Base-by-base conservation (phyloP, 2,888 invertebrate species). In the Drosophila koepferae region DNA sequence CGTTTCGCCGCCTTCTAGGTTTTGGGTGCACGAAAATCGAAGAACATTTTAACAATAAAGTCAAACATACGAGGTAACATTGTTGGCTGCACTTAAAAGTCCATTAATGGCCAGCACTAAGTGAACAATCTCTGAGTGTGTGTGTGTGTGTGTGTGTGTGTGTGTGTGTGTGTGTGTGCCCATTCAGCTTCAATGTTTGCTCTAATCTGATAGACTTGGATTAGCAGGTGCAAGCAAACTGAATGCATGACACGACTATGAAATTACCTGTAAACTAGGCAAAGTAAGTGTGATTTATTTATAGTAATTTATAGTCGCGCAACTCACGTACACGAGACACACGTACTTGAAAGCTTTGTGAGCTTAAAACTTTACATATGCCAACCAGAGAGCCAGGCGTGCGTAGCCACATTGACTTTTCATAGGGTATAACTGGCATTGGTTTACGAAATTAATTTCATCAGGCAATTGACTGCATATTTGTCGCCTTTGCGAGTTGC, bases 11-110 rank as follows among this genome's bases (percentile, higher is more conserved):
- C 16, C 54, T 34, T 16, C 28, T 6, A 28, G 28, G 16, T 48
- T 6, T 31, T 40, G 23, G 38, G 46, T 18, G 31, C 65, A 66
- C 70, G 46, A 64, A 63, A 77, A 72, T 83, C 74, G 68, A 89
- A 75, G 89, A 89, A 64, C 77, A 74, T 73, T 82, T 70, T 59
- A 76, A 81, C 81, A 84, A 84, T 69, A 74, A 88, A 81, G 90
- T 86, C 87, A 87, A 80, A 86, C 82, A 86, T 48, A 76, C 66
- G 72, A 28, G 69, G 53, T 68, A 78, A 76, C 79, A 74, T 74
- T 84, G 88, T 79, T 87, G 85, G 82, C 61, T 68, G 86, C 90
- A 88, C 90, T 89, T 85, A 85, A 85, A 87, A 89, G 86, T 89
- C 85, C 90, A 89, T 85, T 85, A 85, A 89, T 87, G 88, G 77